These are phyloP conservation scores for Bombylius discolor DNA, from an alignment of 2,888 invertebrate genomes.

Conservation along the genomic window DNA sequence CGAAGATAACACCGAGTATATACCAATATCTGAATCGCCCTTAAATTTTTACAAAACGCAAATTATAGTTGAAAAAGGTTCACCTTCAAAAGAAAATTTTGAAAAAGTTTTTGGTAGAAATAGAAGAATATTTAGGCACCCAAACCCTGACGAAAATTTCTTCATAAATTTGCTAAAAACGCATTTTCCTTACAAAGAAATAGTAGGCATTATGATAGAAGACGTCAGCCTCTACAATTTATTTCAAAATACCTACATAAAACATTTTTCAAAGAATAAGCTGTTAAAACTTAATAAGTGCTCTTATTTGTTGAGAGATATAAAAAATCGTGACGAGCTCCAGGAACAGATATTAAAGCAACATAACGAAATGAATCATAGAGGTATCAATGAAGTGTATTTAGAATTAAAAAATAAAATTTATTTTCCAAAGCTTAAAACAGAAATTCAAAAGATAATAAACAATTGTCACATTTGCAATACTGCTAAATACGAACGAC, in stretches of 20 bases:
- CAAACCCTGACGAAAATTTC: no score
- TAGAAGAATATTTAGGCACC: no score
- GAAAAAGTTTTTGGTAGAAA: no score
- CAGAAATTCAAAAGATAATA: constrained; percentile 3
- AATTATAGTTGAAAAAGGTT: neutral
- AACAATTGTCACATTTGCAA: constrained; percentile 9
- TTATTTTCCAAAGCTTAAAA: constrained; percentile 3
- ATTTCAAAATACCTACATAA: neutral
- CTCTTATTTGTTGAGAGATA: neutral
- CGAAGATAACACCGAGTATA: neutral
- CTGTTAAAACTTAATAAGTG: neutral
- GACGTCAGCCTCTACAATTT: no score
- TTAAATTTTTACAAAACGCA: neutral
- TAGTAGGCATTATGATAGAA: no score
- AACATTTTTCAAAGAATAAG: neutral
- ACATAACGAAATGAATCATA: constrained; percentile 4
- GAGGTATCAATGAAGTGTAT: constrained; percentile 5
- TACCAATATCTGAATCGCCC: neutral
- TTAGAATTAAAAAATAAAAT: constrained; percentile 1
- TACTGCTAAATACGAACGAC: constrained; percentile 5
- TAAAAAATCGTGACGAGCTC: neutral
- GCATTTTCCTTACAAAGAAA: no score
- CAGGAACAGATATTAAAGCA: neutral
- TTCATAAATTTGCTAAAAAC: no score
- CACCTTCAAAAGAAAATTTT: no score